Conservation (phyloP, 2,888 invertebrate genomes). For the Hirtodrosophila duncani region DNA sequence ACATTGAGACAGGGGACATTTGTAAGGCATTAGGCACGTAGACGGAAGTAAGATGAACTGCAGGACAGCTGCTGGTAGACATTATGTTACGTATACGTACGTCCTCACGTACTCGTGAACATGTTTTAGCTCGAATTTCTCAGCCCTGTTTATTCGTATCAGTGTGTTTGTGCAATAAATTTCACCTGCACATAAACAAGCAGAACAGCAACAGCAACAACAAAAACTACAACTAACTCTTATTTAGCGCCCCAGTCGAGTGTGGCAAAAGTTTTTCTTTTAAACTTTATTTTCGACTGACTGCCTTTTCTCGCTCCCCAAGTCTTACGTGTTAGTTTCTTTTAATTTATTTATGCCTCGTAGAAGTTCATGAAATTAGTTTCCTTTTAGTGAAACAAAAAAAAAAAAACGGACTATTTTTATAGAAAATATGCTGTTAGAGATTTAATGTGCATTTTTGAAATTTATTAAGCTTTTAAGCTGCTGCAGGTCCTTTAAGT, state of each 20-base stretch:
- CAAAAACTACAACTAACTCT: slow-evolving; percentile 29
- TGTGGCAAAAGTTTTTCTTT: slow-evolving; percentile 7
- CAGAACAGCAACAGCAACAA: slow-evolving; percentile 42
- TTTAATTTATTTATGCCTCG: slow-evolving; percentile 45
- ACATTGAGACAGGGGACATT: slow-evolving; percentile 37
- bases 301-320: neutral
- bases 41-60: slow-evolving; percentile 24
- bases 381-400: slow-evolving; percentile 10
- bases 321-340: slow-evolving; percentile 31
- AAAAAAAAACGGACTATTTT: neutral
- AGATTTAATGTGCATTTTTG: too few species aligned
- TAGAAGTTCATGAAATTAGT: slow-evolving; percentile 41
- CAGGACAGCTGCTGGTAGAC: slow-evolving; percentile 11
- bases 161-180: slow-evolving; percentile 46
- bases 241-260: slow-evolving; percentile 44
- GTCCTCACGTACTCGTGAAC: slow-evolving; percentile 48
- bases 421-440: too few species aligned
- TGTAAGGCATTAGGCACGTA: slow-evolving; percentile 59
- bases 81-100: too few species aligned
- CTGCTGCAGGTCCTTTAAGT: slow-evolving; percentile 23
- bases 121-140: slow-evolving; percentile 40
- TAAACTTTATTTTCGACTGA: neutral
- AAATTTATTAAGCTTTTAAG: neutral
- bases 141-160: slow-evolving; percentile 5
- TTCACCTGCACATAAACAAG: slow-evolving; percentile 45